Evolutionary conservation across 2,888 invertebrate genomes (phyloP), one percentile per base, ranked within the genome.

Genomic region (Furcula furcula): DNA sequence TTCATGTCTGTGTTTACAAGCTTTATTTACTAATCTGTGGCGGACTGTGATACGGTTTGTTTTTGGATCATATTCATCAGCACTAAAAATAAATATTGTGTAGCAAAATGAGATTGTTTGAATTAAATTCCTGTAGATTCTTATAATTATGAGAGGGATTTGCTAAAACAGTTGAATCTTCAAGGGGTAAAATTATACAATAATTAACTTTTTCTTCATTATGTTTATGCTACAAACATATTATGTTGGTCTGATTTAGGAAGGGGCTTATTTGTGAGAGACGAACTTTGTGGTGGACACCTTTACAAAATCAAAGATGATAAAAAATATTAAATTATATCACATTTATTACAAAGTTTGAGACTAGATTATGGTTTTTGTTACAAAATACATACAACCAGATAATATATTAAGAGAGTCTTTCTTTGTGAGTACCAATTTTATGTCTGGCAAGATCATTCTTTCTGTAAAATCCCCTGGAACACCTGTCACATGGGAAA

Each of bases 371-470:
- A 25, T 46, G 41, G 45, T 35, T 27, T 7, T 28, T 1, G 4
- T 16, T 38, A 31, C 16, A 44, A 27, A 25, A 11, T 29, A 10
- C 13, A 13, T 19, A 21, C 12, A 29, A n/a, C 21, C n/a, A n/a
- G n/a, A n/a, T n/a, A n/a, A n/a, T n/a, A n/a, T n/a, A n/a, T n/a
- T 56, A 58, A 21, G 34, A 9, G 10, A 79, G 61, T 57, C 57
- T 77, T 51, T 81, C 75, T 46, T 81, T 82, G 47, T 85, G 84
- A 9, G 78, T 77, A 13, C 73, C 79, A 41, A 74, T 67, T 48
- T 73, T 80, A 56, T 88, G 87, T 42, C 82, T 67, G 1, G 77
- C 71, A 1, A 87, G 65, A 65, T 88, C 87, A 66, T 74, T 81
- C 42, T 77, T 81, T 31, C 88, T 74, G 40, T 82, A 86, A 46